phyloP scores from a whole-genome alignment of 2,113 vertebrate genomes.

The Archocentrus centrarchus region DNA sequence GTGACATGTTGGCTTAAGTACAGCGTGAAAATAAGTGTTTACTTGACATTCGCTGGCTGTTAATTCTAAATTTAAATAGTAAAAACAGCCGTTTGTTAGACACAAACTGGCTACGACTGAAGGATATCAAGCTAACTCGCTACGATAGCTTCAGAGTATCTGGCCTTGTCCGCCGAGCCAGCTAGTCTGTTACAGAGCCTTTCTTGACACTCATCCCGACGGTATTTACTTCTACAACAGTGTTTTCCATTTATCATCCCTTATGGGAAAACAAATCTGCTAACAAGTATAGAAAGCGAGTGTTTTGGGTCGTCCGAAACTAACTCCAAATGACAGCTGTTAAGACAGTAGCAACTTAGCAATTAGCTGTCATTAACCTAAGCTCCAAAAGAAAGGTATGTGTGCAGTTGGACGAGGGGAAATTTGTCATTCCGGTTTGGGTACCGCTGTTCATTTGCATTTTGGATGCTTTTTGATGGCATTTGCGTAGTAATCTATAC shows the following conservation, averaged over 20 bases:
- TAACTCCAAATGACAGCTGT: slow-evolving; percentile 53
- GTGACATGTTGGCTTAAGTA: neutral
- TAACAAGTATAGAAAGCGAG: neutral
- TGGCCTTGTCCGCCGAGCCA: slow-evolving; percentile 66
- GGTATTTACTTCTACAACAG: neutral
- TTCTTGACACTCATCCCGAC: neutral
- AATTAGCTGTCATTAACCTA: slow-evolving; percentile 29
- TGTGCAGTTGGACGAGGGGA: neutral
- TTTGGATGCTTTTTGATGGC: neutral
- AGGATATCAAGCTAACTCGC: slow-evolving; percentile 17
- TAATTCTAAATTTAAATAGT: too few species aligned
- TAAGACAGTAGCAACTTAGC: slow-evolving; percentile 33
- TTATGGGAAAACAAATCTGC: neutral
- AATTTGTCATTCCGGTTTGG: neutral
- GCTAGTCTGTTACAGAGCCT: slow-evolving; percentile 19
- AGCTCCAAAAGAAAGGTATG: slow-evolving; percentile 12
- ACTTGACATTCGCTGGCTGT: fast-evolving
- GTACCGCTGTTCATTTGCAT: neutral
- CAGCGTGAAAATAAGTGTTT: neutral
- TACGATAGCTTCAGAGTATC: slow-evolving; percentile 18
- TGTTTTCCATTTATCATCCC: neutral
- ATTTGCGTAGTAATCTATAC: neutral
- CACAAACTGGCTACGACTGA: neutral
- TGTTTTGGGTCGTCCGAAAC: slow-evolving; percentile 4
- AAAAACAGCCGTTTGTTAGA: fast-evolving